Conservation (phyloP, 2,888 invertebrate genomes). For the Chloromyia formosa region DNA sequence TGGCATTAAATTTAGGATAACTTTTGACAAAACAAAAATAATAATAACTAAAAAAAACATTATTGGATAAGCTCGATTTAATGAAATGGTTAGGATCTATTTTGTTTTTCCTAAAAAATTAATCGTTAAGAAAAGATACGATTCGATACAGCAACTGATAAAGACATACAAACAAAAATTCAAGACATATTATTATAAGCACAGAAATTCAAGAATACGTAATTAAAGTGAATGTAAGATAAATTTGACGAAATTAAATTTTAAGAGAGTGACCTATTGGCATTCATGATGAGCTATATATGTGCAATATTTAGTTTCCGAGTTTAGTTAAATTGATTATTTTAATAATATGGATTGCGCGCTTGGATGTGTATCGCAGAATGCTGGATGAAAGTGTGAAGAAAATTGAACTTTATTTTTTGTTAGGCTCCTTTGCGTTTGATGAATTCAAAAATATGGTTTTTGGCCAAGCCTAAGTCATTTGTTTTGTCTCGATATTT, state of each 20-base stretch:
- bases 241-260: slow-evolving; percentile 5
- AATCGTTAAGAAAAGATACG: slow-evolving; percentile 38
- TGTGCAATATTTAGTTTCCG: slow-evolving; percentile 43
- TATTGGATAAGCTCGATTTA: not conserved
- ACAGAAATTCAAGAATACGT: slow-evolving; percentile 45
- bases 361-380: not conserved
- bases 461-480: slow-evolving; percentile 27
- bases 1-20: slow-evolving; percentile 30
- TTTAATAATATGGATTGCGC: not conserved
- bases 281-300: slow-evolving; percentile 17
- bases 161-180: slow-evolving; percentile 5
- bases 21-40: slow-evolving; percentile 33
- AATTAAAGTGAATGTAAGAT: slow-evolving; percentile 42
- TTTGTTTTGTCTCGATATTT: too few species aligned
- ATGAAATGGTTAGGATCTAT: slow-evolving; percentile 29
- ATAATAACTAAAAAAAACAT: slow-evolving; percentile 32
- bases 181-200: slow-evolving; percentile 4
- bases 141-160: slow-evolving; percentile 10
- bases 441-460: not conserved
- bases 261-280: slow-evolving; percentile 28
- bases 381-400: too few species aligned
- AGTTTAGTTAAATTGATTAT: slow-evolving; percentile 41
- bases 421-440: not conserved
- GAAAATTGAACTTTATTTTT: not conserved
- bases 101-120: slow-evolving; percentile 36